Evolutionary conservation across 64 coral and sea anemone species (phyloP), one percentile per base, ranked within the genome.

Genomic region (Hydrozoanthus tunicans): DNA sequence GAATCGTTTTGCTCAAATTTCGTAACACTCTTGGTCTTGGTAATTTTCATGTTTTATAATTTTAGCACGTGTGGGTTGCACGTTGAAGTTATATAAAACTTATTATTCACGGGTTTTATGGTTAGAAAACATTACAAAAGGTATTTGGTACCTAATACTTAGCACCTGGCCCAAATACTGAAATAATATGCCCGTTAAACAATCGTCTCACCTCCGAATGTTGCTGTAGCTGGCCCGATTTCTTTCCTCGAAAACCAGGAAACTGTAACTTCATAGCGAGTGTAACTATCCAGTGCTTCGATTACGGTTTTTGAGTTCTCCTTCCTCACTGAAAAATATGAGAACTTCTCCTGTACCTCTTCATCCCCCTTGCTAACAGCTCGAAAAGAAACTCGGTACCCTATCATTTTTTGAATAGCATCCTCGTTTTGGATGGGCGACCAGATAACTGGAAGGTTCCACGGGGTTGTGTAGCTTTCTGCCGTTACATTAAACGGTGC

Each of bases 351-450:
- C 24, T 86, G 9, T 70, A 86, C 54, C 5, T 89, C 81, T 15
- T 57, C 27, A 6, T 91, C 86, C 3, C 94, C 94, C 12, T 59
- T 66, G 24, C 80, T 81, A 20, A 96, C 26, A 5, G 91, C 82
- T 81, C 89, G 83, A 53, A 91, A 96, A 7, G 70, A 80, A 67
- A 96, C 76, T 20, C 94, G 80, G 70, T 96, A 96, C 14, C 94
- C 94, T 8, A 78, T 70, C 9, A 93, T 89, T 9, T 93, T 86
- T 58, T 92, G 88, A 4, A 90, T 60, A 52, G 79, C 53, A 11
- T 84, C 64, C 25, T 80, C 6, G 10, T 66, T 13, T 51, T 89
- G 91, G 11, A 96, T 93, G 5, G 82, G 89, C 51, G 69, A 6
- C 95, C 95, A 96, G 6, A 15, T 60, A 1, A 96, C 58, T 53